phyloP scores from a whole-genome alignment of 2,113 vertebrate species.

The Zingel zingel region DNA sequence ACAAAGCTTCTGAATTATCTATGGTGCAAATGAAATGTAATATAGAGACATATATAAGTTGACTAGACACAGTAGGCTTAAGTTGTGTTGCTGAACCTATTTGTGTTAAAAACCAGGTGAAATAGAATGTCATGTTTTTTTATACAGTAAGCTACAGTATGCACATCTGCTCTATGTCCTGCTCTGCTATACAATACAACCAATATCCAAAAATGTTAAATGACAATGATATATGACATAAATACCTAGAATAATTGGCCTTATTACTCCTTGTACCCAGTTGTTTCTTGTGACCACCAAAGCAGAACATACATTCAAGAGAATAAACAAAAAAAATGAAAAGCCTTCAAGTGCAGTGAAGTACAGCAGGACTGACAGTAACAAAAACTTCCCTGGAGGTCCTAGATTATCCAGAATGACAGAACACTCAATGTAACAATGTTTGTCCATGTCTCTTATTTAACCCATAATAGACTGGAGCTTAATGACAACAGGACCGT shows the following conservation, averaged over 20 bases:
- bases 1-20: background rate
- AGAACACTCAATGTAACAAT: constrained; percentile 1
- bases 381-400: background rate
- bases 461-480: background rate
- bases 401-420: constrained; percentile 12
- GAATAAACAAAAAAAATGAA: background rate
- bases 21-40: background rate
- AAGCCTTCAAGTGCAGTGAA: background rate
- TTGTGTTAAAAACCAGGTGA: background rate
- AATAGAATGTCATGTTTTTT: background rate
- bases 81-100: too few species aligned
- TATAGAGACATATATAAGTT: too few species aligned
- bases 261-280: background rate
- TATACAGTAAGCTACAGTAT: background rate
- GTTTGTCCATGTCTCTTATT: background rate
- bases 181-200: background rate
- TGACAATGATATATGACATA: background rate
- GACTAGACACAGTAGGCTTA: too few species aligned
- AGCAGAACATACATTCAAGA: background rate
- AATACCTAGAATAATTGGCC: background rate
- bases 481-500: background rate
- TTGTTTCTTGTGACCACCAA: background rate
- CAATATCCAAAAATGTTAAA: background rate
- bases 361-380: background rate
- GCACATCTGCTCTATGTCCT: background rate